These are phyloP conservation scores for Aleadryas rufinucha DNA, from an alignment of 2,113 vertebrate genomes.

Conservation along the genomic window DNA sequence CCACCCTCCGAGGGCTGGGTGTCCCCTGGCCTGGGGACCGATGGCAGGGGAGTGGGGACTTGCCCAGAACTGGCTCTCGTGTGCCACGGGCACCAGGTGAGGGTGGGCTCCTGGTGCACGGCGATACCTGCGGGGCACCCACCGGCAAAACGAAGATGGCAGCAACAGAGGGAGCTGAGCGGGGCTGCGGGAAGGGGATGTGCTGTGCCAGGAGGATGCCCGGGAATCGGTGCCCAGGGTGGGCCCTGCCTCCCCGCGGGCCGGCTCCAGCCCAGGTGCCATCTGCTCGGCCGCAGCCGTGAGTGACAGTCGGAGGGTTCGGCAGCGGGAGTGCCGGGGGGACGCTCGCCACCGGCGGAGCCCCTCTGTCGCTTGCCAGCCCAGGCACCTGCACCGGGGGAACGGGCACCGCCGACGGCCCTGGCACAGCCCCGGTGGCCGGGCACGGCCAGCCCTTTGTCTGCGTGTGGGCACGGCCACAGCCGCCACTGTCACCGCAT, in stretches of 20 bases:
- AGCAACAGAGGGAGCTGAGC: neutral
- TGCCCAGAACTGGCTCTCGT: neutral
- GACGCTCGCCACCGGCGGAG: neutral
- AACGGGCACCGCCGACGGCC: fast-evolving
- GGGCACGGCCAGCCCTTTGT: conserved; percentile 1
- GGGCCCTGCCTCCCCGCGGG: neutral
- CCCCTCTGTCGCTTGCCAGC: neutral
- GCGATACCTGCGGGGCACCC: neutral
- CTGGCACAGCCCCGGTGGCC: neutral
- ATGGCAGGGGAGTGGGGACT: neutral
- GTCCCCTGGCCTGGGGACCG: neutral
- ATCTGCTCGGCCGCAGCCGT: conserved; percentile 30
- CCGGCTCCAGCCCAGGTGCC: conserved; percentile 22
- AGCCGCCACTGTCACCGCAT: neutral
- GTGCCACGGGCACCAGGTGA: neutral
- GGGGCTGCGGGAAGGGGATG: neutral
- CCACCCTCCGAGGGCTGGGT: fast-evolving
- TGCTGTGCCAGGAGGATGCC: fast-evolving
- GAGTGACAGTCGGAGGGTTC: conserved; percentile 6
- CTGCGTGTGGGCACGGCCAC: neutral
- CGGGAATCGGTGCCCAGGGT: neutral
- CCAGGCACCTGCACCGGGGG: neutral
- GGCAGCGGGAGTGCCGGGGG: neutral
- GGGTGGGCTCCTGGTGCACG: fast-evolving
- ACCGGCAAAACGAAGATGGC: neutral